These are phyloP conservation scores for Oncopeltus fasciatus DNA, from an alignment of 1,140 invertebrate genomes.

Conservation along the genomic window DNA sequence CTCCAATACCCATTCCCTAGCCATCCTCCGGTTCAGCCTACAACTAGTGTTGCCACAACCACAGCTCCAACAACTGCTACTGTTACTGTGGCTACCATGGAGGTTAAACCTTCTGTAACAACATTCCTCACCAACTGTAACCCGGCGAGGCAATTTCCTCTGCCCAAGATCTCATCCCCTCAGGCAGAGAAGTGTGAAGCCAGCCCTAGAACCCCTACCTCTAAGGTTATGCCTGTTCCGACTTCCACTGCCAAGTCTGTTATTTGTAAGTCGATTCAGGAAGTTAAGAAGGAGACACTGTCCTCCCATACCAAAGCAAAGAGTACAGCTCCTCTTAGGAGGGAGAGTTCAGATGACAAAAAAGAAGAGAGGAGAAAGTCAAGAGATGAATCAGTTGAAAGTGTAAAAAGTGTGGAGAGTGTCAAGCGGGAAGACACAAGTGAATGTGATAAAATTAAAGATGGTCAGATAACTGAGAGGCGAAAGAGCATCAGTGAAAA, in stretches of 20 bases:
- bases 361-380: constrained; percentile 20
- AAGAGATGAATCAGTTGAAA: constrained; percentile 21
- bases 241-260: not conserved
- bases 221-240: not conserved
- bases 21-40: constrained; percentile 40
- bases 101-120: constrained; percentile 15
- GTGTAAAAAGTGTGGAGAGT: constrained; percentile 14
- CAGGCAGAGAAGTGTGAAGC: constrained; percentile 13
- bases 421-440: constrained; percentile 21
- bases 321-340: constrained; percentile 8
- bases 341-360: constrained; percentile 21
- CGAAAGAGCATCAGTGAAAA: constrained; percentile 21
- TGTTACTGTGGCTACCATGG: constrained; percentile 10
- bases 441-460: constrained; percentile 23
- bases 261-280: not conserved
- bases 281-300: not conserved
- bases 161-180: constrained; percentile 22
- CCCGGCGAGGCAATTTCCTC: constrained; percentile 17
- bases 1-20: constrained; percentile 69
- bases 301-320: not conserved
- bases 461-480: constrained; percentile 22
- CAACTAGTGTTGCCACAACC: constrained; percentile 20
- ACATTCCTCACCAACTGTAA: constrained; percentile 21
- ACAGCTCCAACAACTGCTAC: constrained; percentile 19
- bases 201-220: not conserved